Evolutionary conservation across 2,797 vertebrate species (phyloP), one percentile per base, ranked within the genome.

Genomic region (Ambastaia sidthimunki): DNA sequence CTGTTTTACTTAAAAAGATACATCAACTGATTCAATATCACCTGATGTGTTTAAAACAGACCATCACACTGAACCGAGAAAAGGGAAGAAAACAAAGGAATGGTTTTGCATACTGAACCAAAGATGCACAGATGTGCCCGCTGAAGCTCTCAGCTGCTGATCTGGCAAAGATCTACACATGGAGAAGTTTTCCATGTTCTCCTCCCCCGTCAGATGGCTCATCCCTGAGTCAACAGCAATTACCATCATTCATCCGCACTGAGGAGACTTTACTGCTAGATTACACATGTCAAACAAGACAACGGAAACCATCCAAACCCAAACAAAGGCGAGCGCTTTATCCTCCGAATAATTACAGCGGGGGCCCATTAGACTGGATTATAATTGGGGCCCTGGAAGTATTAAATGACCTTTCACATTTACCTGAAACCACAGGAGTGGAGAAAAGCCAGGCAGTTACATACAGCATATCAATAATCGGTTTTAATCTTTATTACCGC

Each of bases 381-480:
- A 94, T 92, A 95, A 96, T 95, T 90, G 95, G 93, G 91, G 93
- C 93, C 91, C 80, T 80, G 90, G 90, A 93, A 91, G 95, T 94
- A 95, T 96, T 94, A 96, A 95, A 95, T 93, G 93, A 95, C 93
- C 94, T 94, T 94, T 95, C 91, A 92, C 92, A 93, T 95, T 95
- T 94, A 95, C 94, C 94, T 95, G 94, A 89, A 89, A 87, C 91
- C 89, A 68, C 89, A 63, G 86, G 60, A 79, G 91, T 91, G 90
- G 44, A 91, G 93, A 90, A 93, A 93, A 86, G 88, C 90, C 70
- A 90, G 87, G 91, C 91, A 90, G 92, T 93, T 93, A 93, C 91
- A 90, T 91, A 91, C 89, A 92, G 90, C 90, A 92, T 94, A 94
- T 94, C 90, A 94, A 94, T 95, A 92, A 95, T 93, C 80, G 81